phyloP scores from a whole-genome alignment of 2,888 invertebrate species.

The Formica aserva region DNA sequence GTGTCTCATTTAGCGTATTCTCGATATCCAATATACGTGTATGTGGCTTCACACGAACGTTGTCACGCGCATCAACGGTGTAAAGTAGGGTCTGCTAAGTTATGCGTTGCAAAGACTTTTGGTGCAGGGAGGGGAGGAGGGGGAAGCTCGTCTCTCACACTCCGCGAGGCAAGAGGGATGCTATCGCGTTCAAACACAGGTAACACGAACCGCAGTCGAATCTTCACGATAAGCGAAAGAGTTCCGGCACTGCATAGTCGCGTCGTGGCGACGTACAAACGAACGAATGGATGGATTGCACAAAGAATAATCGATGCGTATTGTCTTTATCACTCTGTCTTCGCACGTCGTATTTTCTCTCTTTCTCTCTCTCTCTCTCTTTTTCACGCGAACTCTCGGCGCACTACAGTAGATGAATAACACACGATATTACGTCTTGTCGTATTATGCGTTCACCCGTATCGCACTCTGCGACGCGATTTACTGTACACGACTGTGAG shows the following conservation, averaged over 20 bases:
- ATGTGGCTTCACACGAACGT: slow-evolving; percentile 7
- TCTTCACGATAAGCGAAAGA: not conserved
- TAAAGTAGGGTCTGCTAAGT: not conserved
- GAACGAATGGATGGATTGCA: slow-evolving; percentile 60
- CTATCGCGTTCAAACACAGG: slow-evolving; percentile 42
- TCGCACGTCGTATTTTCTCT: slow-evolving; percentile 53
- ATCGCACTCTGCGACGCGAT: slow-evolving; percentile 10
- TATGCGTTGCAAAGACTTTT: slow-evolving; percentile 55
- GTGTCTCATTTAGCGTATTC: slow-evolving; percentile 52
- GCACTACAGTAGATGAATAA: slow-evolving; percentile 40
- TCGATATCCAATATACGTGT: not conserved
- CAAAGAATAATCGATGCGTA: slow-evolving; percentile 61
- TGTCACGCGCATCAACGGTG: slow-evolving; percentile 3
- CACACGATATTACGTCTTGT: slow-evolving; percentile 27
- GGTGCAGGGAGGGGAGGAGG: not conserved
- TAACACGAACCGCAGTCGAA: slow-evolving; percentile 38
- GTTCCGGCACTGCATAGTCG: slow-evolving; percentile 16
- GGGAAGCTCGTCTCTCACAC: slow-evolving; percentile 9
- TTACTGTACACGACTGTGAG: not conserved
- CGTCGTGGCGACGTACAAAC: slow-evolving; percentile 53
- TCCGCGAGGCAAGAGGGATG: slow-evolving; percentile 62
- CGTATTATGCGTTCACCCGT: slow-evolving; percentile 1
- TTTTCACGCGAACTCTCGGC: slow-evolving; percentile 17
- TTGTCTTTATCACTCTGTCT: slow-evolving; percentile 60
- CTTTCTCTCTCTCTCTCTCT: slow-evolving; percentile 39